Conservation (phyloP, 1,140 invertebrate species). For the Apocrypta bakeri region DNA sequence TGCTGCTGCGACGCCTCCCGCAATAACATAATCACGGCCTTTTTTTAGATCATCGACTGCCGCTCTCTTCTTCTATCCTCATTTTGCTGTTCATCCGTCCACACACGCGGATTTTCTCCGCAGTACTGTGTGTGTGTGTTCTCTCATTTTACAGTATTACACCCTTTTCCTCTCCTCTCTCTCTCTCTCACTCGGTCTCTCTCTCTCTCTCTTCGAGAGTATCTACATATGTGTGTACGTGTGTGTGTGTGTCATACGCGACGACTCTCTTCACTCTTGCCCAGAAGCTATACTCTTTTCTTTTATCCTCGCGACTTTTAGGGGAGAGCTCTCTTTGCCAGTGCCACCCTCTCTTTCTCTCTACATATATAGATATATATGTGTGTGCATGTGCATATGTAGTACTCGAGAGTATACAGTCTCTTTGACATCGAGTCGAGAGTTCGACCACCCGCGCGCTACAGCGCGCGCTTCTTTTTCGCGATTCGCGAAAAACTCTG, state of each 20-base stretch:
- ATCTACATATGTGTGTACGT: background rate
- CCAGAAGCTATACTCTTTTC: background rate
- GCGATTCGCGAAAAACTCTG: background rate
- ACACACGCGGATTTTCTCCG: too few relatives aligned
- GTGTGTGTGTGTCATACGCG: too few relatives aligned
- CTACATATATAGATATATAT: background rate
- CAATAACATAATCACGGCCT: constrained; percentile 41
- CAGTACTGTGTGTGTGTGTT: background rate
- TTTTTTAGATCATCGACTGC: constrained; percentile 11
- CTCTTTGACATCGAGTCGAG: too few relatives aligned
- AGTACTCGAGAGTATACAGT: too few relatives aligned
- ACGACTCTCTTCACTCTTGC: background rate
- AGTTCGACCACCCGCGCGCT: constrained; percentile 1
- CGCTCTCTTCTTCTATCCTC: background rate
- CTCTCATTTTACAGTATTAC: background rate
- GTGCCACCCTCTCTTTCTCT: too few relatives aligned
- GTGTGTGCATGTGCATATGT: too few relatives aligned
- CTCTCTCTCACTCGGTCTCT: too few relatives aligned
- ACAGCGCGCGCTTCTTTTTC: constrained; percentile 6
- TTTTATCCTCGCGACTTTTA: background rate
- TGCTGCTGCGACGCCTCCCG: constrained; percentile 22
- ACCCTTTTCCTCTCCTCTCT: background rate
- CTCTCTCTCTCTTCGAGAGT: background rate
- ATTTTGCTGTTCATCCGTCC: background rate
- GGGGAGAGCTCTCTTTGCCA: constrained; percentile 4